Percentiles rank a stretch among this genome's conserved stretches.
Evolutionary conservation across 2,888 invertebrate genomes (phyloP).

Genomic region (Reticulitermes lucifugus): DNA sequence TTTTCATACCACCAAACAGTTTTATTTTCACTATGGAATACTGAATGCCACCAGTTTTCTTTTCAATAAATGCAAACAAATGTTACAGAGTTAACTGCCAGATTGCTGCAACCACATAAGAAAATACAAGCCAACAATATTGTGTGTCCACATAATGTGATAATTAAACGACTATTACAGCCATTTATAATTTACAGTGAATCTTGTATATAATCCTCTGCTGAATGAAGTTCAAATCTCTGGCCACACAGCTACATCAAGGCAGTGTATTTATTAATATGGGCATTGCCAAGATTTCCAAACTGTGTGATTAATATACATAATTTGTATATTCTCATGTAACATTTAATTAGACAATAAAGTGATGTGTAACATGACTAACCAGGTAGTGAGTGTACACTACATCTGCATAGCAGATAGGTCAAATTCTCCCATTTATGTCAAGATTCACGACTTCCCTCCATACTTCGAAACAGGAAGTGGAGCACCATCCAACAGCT

Average conservation of each 20-base stretch:
- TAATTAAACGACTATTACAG: no score
- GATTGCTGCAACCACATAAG: neutral
- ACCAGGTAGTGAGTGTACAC: neutral
- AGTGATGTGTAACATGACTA: neutral
- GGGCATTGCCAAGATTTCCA: no score
- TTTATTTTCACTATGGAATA: neutral
- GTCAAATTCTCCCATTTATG: neutral
- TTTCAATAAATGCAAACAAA: neutral
- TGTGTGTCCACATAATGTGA: no score
- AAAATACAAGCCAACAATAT: no score
- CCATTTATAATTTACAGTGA: no score
- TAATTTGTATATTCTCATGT: neutral
- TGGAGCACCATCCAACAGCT: neutral
- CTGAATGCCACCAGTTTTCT: neutral
- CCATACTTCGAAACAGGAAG: neutral
- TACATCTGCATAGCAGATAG: constrained; percentile 16
- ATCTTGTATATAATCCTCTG: no score
- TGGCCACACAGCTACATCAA: no score
- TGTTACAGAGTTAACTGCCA: neutral
- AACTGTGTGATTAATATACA: neutral
- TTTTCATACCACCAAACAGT: neutral
- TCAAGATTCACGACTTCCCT: neutral
- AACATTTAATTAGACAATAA: neutral
- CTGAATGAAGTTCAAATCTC: no score
- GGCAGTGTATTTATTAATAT: no score